Evolutionary conservation across 2,113 vertebrate species (phyloP), one percentile per base, ranked within the genome.

Genomic region (Patagioenas fasciata): DNA sequence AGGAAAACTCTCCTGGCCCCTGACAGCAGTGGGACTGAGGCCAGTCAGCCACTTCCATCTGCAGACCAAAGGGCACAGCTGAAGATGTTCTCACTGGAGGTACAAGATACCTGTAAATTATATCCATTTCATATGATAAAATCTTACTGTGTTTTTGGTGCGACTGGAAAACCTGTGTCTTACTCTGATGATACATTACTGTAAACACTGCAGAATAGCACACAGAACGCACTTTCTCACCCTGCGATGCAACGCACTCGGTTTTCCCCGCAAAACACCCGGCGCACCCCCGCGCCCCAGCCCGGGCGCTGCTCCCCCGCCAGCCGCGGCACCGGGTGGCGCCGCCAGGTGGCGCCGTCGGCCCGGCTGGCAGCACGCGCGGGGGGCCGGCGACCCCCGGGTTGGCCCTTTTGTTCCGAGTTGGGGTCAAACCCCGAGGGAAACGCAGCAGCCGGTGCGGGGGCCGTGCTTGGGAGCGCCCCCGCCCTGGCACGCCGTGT

Each of bases 171-270:
- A 23, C 12, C 34, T 9, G 21, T 40, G 6, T 1, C 29, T 47
- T 31, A 2, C 29, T n/a, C 44, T 11, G 6, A 16, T 1, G 40
- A 9, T 1, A 24, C 47, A 62, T 15, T 2, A 5, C 21, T 3
- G 10, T 0, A 29, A 31, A 13, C 29, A 1, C 36, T 10, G 53
- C 53, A 38, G 31, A 62, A 11, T 3, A 28, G 21, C 31, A 8
- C 15, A 9, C 5, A 18, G 20, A n/a, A 15, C 0, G n/a, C 0
- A 6, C 8, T 8, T 24, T 36, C 14, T 29, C 64, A 20, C 23
- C n/a, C 5, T 25, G n/a, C 2, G 1, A 4, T 9, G 10, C 5
- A 5, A 10, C 4, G 1, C 4, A 2, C 3, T 1, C 1, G 1
- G 14, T 15, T 31, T 15, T 25, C 8, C 21, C 58, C 60, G 5